phyloP scores from a whole-genome alignment of 2,888 invertebrate species.

The Calameuta idolon region DNA sequence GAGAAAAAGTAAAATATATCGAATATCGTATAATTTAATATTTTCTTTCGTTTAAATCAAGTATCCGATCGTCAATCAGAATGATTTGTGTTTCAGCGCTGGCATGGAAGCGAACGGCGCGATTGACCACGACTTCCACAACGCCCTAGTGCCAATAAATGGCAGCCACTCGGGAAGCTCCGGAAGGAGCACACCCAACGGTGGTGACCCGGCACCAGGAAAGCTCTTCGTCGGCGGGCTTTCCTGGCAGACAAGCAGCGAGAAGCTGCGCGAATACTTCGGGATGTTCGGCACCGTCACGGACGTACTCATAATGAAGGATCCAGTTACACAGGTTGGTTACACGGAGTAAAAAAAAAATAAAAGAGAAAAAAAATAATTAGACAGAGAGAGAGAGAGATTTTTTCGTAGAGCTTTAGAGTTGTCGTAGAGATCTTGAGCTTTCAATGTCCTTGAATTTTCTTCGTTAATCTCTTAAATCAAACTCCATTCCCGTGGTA shows the following conservation, averaged over 20 bases:
- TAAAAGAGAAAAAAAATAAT: slow-evolving; percentile 8
- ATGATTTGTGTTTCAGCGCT: slow-evolving; percentile 64
- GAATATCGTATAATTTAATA: neutral
- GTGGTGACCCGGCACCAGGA: slow-evolving; percentile 81
- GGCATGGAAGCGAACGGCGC: slow-evolving; percentile 70
- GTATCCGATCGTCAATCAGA: neutral
- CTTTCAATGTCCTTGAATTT: too few relatives aligned
- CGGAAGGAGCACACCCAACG: slow-evolving; percentile 80
- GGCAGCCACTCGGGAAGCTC: slow-evolving; percentile 76
- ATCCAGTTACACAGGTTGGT: slow-evolving; percentile 90
- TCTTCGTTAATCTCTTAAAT: too few relatives aligned
- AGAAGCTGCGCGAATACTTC: slow-evolving; percentile 92
- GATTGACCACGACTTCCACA: slow-evolving; percentile 70
- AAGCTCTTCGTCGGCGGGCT: slow-evolving; percentile 92
- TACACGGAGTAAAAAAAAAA: slow-evolving; percentile 6
- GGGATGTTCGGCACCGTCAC: slow-evolving; percentile 92
- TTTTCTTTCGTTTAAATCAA: slow-evolving; percentile 2
- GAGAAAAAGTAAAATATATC: slow-evolving; percentile 6
- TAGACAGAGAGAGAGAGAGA: slow-evolving; percentile 11
- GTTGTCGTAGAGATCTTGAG: too few relatives aligned
- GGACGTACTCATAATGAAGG: slow-evolving; percentile 94
- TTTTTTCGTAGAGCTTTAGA: neutral
- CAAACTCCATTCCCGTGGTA: too few relatives aligned
- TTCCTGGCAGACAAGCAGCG: slow-evolving; percentile 93
- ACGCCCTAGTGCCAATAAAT: slow-evolving; percentile 63